Base-by-base conservation (phyloP, 2,113 vertebrate species). In the Oplegnathus fasciatus region DNA sequence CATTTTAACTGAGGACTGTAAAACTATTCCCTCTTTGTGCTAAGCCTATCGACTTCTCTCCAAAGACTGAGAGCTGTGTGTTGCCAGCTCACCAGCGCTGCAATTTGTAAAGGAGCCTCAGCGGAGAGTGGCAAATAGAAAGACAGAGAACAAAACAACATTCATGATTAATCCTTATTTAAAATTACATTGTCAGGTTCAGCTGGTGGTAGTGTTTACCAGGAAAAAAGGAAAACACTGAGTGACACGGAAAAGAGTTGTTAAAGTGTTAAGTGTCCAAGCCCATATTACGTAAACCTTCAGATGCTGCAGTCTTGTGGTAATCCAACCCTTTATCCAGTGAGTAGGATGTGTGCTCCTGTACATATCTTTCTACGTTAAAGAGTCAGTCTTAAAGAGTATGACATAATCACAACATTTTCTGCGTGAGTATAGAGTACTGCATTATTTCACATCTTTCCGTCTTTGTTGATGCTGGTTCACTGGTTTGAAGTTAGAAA, bases 81-180 rank as follows among this genome's bases (percentile, higher is more conserved):
- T 57, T 75, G 79, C 85, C 85, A 85, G 55, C 83, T 86, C 78
- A 67, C 81, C 78, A 75, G 69, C 20, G 18, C 75, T 69, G 65
- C 78, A 78, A 78, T 87, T 88, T 91, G 82, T 86, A 85, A 89
- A 86, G 68, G 52, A 67, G 73, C 83, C 88, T 83, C 90, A 52
- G 73, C 2, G 37, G 86, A 91, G 75, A 48, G 66, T 54, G 37
- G 80, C 60, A 86, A 87, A 86, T 26, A 85, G 65, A 88, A 79
- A 83, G 87, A 75, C 66, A 13, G 46, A 68, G 82, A 89, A 84
- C 76, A 90, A 88, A 93, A 88, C 76, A 89, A 82, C 83, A 88
- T 85, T 83, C 73, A 79, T 82, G 85, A 92, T 91, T 92, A 92
- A 88, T 90, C 78, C 86, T 78, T 84, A 75, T 84, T 91, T 86